These are phyloP conservation scores for Caradrina clavipalpis DNA, from an alignment of 2,888 invertebrate species.

Conservation along the genomic window DNA sequence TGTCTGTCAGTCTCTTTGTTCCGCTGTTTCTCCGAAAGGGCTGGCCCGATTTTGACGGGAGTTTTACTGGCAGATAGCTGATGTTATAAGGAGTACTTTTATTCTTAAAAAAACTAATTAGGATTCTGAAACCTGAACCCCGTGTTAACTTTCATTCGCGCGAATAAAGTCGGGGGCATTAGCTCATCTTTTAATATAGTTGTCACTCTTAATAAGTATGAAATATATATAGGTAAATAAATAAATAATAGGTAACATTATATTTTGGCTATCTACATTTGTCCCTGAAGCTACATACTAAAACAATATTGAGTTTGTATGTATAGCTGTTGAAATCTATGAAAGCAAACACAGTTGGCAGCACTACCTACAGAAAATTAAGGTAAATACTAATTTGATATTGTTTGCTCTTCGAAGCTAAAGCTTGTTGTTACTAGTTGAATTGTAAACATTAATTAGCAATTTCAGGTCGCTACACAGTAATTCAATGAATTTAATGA, in stretches of 20 bases:
- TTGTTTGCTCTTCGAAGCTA: slow-evolving; percentile 24
- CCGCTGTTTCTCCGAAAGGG: too few relatives aligned
- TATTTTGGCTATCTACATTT: not conserved
- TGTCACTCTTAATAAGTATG: too few relatives aligned
- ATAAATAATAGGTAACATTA: not conserved
- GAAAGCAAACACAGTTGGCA: slow-evolving; percentile 22
- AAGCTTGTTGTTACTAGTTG: slow-evolving; percentile 30
- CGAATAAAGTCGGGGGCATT: too few relatives aligned
- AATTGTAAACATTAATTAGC: slow-evolving; percentile 57
- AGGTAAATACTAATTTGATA: slow-evolving; percentile 55
- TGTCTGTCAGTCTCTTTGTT: too few relatives aligned
- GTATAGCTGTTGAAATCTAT: slow-evolving; percentile 19
- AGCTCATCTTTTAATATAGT: too few relatives aligned
- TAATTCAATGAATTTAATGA: slow-evolving; percentile 25
- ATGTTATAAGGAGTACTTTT: too few relatives aligned
- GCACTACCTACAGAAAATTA: slow-evolving; percentile 35
- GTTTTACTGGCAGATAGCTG: too few relatives aligned
- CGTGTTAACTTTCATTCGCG: too few relatives aligned
- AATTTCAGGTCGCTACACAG: slow-evolving; percentile 26
- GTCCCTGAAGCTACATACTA: not conserved
- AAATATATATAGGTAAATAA: too few relatives aligned
- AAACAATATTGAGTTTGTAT: not conserved
- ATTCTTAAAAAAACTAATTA: too few relatives aligned
- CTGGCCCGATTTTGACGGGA: too few relatives aligned
- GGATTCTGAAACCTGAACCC: too few relatives aligned